These are phyloP conservation scores for Drosophila mulleri DNA, from an alignment of 2,888 invertebrate species.

Conservation along the genomic window DNA sequence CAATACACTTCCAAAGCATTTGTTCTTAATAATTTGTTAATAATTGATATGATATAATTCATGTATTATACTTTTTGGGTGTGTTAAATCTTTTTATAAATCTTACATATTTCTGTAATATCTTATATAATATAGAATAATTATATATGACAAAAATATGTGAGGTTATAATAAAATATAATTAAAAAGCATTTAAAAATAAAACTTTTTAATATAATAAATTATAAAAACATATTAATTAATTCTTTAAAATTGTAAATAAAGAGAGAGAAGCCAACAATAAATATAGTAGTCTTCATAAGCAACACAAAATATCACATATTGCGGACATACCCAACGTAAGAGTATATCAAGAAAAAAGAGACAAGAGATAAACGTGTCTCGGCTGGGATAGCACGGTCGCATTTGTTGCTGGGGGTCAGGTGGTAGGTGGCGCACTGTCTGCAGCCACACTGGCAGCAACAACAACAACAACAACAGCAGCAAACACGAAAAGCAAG, in stretches of 20 bases:
- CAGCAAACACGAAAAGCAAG: conserved; percentile 12
- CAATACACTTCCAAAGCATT: conserved; percentile 7
- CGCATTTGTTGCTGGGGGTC: conserved; percentile 48
- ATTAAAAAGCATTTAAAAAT: no score
- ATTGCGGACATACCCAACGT: not conserved
- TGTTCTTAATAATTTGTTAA: not conserved
- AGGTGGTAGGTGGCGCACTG: conserved; percentile 70
- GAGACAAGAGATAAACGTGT: conserved; percentile 30
- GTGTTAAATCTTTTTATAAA: no score
- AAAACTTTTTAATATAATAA: no score
- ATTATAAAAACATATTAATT: no score
- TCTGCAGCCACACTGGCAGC: conserved; percentile 55
- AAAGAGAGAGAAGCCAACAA: no score
- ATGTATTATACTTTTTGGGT: no score
- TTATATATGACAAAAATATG: no score
- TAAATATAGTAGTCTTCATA: not conserved
- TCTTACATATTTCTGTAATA: no score
- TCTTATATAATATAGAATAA: no score
- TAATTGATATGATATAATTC: no score
- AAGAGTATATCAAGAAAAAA: conserved; percentile 18
- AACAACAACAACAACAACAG: not conserved
- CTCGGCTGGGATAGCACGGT: conserved; percentile 23
- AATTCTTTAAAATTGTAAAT: no score
- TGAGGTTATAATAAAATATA: no score
- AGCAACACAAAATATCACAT: not conserved